Evolutionary conservation across 1,140 invertebrate genomes (phyloP).

Genomic region (Papilio polyxenes): DNA sequence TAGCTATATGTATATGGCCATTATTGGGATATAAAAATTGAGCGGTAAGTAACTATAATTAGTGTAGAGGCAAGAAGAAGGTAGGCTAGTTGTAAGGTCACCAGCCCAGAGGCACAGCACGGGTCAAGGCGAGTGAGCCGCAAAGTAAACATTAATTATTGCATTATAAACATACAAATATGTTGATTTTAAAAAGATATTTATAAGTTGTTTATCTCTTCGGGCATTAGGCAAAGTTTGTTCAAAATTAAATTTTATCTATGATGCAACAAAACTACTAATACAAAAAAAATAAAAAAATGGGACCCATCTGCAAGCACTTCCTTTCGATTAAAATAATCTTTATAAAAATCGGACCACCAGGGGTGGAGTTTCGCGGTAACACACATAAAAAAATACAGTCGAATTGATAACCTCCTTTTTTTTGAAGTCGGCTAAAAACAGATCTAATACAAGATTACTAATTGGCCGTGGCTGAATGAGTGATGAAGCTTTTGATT

Average conservation of each 20-base stretch:
- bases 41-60: background rate
- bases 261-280: background rate
- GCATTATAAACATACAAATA: background rate
- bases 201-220: background rate
- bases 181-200: background rate
- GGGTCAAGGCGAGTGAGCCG: slow-evolving; percentile 16
- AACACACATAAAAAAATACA: too few relatives aligned
- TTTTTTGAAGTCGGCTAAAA: too few relatives aligned
- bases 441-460: too few relatives aligned
- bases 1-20: too few relatives aligned
- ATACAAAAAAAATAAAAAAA: too few relatives aligned
- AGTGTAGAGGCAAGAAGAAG: slow-evolving; percentile 25
- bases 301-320: too few relatives aligned
- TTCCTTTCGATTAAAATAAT: too few relatives aligned
- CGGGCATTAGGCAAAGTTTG: background rate
- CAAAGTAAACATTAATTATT: slow-evolving; percentile 14
- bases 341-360: too few relatives aligned
- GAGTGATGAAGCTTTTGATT: too few relatives aligned
- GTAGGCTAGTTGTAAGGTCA: slow-evolving; percentile 8
- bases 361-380: too few relatives aligned
- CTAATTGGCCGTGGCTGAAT: too few relatives aligned
- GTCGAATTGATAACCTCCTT: too few relatives aligned
- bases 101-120: background rate
- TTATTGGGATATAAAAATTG: background rate
- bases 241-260: background rate